phyloP scores from a whole-genome alignment of 2,113 vertebrate genomes.

The Passer domesticus region DNA sequence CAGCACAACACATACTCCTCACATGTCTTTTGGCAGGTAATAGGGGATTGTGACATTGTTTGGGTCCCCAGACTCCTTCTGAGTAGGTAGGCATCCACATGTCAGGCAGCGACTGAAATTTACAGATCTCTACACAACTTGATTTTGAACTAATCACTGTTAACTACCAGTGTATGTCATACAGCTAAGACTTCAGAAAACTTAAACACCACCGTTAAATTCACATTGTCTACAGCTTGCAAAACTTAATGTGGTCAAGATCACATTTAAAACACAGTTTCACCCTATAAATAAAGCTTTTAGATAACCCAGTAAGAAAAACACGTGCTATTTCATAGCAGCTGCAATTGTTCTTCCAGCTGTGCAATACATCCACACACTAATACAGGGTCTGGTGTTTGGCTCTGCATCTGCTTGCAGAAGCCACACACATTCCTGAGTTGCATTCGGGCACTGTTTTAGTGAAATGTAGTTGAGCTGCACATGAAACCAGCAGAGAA shows the following conservation, averaged over 20 bases:
- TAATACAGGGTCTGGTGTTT: background rate
- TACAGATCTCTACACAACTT: background rate
- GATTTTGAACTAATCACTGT: background rate
- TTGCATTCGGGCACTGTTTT: conserved; percentile 9
- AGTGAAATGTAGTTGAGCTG: conserved; percentile 22
- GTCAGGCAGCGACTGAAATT: background rate
- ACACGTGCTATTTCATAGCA: background rate
- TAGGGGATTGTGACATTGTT: background rate
- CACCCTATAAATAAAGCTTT: background rate
- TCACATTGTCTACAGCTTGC: background rate
- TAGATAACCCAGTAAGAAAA: background rate
- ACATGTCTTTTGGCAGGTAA: background rate
- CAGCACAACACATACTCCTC: background rate
- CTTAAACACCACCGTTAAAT: background rate
- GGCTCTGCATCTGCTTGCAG: background rate
- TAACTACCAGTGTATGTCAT: background rate
- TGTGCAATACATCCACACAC: background rate
- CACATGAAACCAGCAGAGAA: conserved; percentile 16
- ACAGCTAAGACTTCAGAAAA: background rate
- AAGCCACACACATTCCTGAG: conserved; percentile 6
- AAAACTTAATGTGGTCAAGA: background rate
- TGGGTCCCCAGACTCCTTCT: background rate
- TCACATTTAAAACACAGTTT: background rate
- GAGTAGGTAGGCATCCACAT: background rate
- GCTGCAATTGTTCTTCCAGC: background rate